A percentile compares a stretch with the other conserved stretches of the same genome.
Evolutionary conservation across 2,113 vertebrate species (phyloP).

Genomic region (Cyanistes caeruleus): DNA sequence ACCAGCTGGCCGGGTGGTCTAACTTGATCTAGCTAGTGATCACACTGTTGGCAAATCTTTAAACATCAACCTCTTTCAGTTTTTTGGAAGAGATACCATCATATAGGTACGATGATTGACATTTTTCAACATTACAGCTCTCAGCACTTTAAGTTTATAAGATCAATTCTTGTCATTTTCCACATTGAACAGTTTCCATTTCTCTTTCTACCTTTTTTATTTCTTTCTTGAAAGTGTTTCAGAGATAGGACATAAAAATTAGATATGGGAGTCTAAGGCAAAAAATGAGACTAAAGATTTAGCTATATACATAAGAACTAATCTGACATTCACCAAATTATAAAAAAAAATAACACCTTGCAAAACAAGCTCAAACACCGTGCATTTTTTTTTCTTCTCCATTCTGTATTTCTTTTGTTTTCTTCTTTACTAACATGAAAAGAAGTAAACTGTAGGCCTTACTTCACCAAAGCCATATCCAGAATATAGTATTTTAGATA

Average conservation of each 20-base stretch:
- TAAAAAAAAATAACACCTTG: not conserved
- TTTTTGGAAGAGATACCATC: not conserved
- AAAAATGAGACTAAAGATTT: not conserved
- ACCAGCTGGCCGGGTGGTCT: not conserved
- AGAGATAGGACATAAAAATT: not conserved
- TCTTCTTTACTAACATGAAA: not conserved
- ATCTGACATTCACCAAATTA: not conserved
- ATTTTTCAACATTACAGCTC: not conserved
- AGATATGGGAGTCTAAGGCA: not conserved
- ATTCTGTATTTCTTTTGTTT: not conserved
- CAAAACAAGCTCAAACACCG: accelerated
- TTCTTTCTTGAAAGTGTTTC: not conserved
- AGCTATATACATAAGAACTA: not conserved
- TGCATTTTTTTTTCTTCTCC: not conserved
- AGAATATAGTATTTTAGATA: not conserved
- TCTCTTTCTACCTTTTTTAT: not conserved
- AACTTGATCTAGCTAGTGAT: not conserved
- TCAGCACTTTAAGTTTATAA: not conserved
- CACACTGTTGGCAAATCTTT: not conserved
- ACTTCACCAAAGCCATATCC: not conserved
- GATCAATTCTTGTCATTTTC: not conserved
- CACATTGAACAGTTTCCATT: not conserved
- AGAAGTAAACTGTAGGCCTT: not conserved
- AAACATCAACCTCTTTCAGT: not conserved
- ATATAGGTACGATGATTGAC: not conserved